These are phyloP conservation scores for Sycophaga agraensis DNA, from an alignment of 1,140 invertebrate genomes.

Conservation along the genomic window DNA sequence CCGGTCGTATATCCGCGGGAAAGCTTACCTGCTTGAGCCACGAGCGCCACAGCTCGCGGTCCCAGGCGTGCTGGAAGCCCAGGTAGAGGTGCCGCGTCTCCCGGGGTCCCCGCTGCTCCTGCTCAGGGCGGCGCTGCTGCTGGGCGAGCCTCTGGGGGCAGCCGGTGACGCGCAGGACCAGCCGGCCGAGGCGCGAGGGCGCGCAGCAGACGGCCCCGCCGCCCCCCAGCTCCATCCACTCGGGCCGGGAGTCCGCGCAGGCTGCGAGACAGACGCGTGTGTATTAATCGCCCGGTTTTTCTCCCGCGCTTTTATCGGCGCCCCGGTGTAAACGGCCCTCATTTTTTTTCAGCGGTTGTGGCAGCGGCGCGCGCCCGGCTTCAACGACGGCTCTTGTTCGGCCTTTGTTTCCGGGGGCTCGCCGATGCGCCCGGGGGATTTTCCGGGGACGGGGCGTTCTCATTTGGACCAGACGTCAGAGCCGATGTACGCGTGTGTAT, in stretches of 20 bases:
- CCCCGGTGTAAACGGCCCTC: no score
- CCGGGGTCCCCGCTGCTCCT: slow-evolving; percentile 3
- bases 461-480: no score
- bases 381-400: no score
- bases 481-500: no score
- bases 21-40: slow-evolving; percentile 63
- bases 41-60: slow-evolving; percentile 64
- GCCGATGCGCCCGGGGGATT: no score
- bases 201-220: slow-evolving; percentile 50
- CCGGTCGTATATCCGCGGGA: neutral
- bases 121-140: slow-evolving; percentile 36
- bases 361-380: no score
- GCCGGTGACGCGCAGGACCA: slow-evolving; percentile 55
- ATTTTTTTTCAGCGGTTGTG: no score
- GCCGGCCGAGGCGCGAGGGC: slow-evolving; percentile 54
- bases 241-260: slow-evolving; percentile 46
- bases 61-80: slow-evolving; percentile 66
- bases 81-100: slow-evolving; percentile 60
- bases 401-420: no score
- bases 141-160: slow-evolving; percentile 42
- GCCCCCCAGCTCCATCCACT: slow-evolving; percentile 53
- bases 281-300: no score
- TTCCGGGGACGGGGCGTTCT: no score
- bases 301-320: no score
- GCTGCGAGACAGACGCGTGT: no score